Evolutionary conservation across 2,797 vertebrate genomes (phyloP).

Genomic region (Fratercula arctica): DNA sequence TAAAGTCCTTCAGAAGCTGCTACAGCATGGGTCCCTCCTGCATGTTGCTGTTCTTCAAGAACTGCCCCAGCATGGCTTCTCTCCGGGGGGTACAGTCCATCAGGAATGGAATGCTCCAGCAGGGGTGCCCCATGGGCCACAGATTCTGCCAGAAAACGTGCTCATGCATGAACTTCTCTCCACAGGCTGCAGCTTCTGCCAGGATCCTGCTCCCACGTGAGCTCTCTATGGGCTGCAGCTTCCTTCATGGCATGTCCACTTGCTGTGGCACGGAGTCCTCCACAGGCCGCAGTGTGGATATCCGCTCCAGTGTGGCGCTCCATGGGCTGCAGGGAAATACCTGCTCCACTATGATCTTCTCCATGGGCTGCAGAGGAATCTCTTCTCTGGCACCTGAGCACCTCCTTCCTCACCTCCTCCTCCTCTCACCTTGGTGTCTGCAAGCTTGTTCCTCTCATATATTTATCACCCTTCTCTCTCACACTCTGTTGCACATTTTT

Average conservation of each 20-base stretch:
- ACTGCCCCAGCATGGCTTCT: not conserved
- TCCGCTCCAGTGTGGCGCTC: not conserved
- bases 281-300: not conserved
- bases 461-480: not conserved
- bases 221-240: not conserved
- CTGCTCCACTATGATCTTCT: no score
- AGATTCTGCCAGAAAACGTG: not conserved
- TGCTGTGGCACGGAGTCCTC: not conserved
- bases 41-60: not conserved
- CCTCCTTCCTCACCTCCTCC: not conserved
- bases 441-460: not conserved
- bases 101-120: not conserved
- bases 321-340: no score
- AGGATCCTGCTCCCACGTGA: not conserved
- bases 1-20: not conserved
- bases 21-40: not conserved
- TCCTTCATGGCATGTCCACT: not conserved
- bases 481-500: not conserved
- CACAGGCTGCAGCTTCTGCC: not conserved
- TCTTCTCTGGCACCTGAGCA: not conserved
- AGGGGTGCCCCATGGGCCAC: not conserved
- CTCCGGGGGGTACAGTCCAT: no score
- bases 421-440: not conserved
- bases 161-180: not conserved
- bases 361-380: not conserved